Percentiles rank a stretch among this genome's conserved stretches.
phyloP scores from a whole-genome alignment of 2,797 vertebrate genomes.

The Euphonia xanthogaster region DNA sequence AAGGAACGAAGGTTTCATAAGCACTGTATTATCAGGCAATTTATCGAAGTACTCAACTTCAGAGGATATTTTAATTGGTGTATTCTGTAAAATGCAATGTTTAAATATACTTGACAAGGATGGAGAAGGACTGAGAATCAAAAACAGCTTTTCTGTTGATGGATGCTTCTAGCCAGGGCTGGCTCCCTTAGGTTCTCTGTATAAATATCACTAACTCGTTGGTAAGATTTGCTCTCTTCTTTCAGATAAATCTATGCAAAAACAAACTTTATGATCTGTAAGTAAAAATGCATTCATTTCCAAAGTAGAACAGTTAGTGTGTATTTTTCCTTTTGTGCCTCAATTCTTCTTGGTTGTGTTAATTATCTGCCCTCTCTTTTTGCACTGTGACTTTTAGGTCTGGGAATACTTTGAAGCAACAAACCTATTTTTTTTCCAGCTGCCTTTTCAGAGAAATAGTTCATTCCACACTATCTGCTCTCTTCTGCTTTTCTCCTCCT shows the following conservation, averaged over 20 bases:
- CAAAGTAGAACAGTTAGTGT: slow-evolving; percentile 86
- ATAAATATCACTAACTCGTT: slow-evolving; percentile 76
- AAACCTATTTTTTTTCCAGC: slow-evolving; percentile 79
- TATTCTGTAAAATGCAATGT: slow-evolving; percentile 72
- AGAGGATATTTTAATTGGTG: slow-evolving; percentile 75
- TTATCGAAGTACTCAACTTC: slow-evolving; percentile 70
- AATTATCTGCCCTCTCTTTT: slow-evolving; percentile 79
- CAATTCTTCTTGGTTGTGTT: slow-evolving; percentile 84
- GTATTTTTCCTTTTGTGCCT: slow-evolving; percentile 84
- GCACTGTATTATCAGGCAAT: slow-evolving; percentile 73
- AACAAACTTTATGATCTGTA: slow-evolving; percentile 93
- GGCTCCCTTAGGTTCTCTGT: slow-evolving; percentile 72
- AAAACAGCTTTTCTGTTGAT: slow-evolving; percentile 66
- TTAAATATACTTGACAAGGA: slow-evolving; percentile 70
- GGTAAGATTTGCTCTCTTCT: slow-evolving; percentile 86
- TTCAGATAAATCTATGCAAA: slow-evolving; percentile 85
- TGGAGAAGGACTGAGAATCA: slow-evolving; percentile 70
- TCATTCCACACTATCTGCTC: slow-evolving; percentile 82
- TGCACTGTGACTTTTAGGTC: slow-evolving; percentile 84
- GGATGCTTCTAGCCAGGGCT: slow-evolving; percentile 65
- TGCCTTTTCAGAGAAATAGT: slow-evolving; percentile 83
- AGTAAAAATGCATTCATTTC: slow-evolving; percentile 99
- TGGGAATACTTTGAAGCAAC: slow-evolving; percentile 87
- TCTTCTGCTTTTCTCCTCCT: slow-evolving; percentile 80
- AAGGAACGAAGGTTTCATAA: slow-evolving; percentile 68